Conservation (phyloP, 2,888 invertebrate species). For the Achlya flavicornis region DNA sequence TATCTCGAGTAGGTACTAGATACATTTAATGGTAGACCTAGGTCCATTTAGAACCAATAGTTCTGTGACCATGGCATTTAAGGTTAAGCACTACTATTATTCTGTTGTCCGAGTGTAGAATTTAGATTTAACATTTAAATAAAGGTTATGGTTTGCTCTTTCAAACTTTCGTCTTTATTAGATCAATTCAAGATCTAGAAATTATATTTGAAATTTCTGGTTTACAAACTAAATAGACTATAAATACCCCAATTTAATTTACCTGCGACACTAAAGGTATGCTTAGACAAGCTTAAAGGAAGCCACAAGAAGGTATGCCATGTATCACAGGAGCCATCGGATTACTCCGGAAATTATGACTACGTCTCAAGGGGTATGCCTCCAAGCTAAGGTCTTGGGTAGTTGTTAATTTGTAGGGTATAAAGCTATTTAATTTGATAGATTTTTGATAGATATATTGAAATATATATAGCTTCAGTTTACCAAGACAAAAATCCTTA, state of each 20-base stretch:
- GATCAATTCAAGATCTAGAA: too few species aligned
- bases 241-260: not conserved
- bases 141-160: not conserved
- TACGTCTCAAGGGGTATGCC: not conserved
- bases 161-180: not conserved
- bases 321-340: not conserved
- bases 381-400: not conserved
- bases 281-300: not conserved
- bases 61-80: not conserved
- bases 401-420: not conserved
- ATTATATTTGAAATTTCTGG: not conserved
- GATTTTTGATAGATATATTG: too few species aligned
- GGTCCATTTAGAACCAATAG: not conserved
- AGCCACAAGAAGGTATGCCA: not conserved
- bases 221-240: not conserved
- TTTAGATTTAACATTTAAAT: not conserved
- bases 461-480: too few species aligned
- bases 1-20: too few species aligned
- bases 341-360: conserved; percentile 6
- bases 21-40: too few species aligned
- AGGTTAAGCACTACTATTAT: not conserved
- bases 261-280: not conserved
- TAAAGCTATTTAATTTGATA: not conserved
- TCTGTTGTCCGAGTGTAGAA: not conserved
- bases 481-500: too few species aligned